phyloP scores from a whole-genome alignment of 2,888 invertebrate genomes.

The Oscheius sp. region DNA sequence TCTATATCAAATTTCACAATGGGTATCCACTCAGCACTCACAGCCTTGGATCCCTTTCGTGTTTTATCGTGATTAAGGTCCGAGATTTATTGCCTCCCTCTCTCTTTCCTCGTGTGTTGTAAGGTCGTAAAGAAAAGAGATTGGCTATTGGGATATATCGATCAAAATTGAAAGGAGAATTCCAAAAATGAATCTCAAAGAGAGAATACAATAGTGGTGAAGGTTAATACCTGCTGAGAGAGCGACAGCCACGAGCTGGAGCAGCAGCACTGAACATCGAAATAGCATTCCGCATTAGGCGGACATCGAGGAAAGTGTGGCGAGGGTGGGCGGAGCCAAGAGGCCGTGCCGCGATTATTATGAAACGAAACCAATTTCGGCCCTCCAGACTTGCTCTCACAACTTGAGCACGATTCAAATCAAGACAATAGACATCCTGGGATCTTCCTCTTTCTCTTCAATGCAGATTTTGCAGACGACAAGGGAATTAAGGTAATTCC shows the following conservation, averaged over 20 bases:
- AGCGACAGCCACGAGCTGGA: slow-evolving; percentile 19
- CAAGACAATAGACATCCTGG: not conserved
- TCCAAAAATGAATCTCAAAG: not conserved
- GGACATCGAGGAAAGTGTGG: slow-evolving; percentile 29
- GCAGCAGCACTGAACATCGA: slow-evolving; percentile 19
- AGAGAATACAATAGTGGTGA: not conserved
- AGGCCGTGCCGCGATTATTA: slow-evolving; percentile 22
- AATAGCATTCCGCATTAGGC: slow-evolving; percentile 31
- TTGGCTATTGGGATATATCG: slow-evolving; percentile 17
- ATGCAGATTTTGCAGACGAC: too few species aligned
- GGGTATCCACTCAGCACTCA: too few species aligned
- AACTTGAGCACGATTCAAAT: too few species aligned
- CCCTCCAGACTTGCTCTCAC: slow-evolving; percentile 6
- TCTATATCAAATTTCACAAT: slow-evolving; percentile 12
- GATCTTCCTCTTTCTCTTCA: too few species aligned
- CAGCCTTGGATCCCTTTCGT: not conserved
- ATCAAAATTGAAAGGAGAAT: slow-evolving; percentile 15
- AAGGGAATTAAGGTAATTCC: too few species aligned
- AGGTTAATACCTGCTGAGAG: slow-evolving; percentile 14
- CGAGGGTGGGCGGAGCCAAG: not conserved
- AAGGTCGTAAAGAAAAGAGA: slow-evolving; percentile 16
- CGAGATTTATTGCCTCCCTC: not conserved
- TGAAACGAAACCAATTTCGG: slow-evolving; percentile 29
- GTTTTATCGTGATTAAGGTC: not conserved
- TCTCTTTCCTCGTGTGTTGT: slow-evolving; percentile 1